Evolutionary conservation across 2,113 vertebrate species (phyloP).

Genomic region (Corynorhinus townsendii): DNA sequence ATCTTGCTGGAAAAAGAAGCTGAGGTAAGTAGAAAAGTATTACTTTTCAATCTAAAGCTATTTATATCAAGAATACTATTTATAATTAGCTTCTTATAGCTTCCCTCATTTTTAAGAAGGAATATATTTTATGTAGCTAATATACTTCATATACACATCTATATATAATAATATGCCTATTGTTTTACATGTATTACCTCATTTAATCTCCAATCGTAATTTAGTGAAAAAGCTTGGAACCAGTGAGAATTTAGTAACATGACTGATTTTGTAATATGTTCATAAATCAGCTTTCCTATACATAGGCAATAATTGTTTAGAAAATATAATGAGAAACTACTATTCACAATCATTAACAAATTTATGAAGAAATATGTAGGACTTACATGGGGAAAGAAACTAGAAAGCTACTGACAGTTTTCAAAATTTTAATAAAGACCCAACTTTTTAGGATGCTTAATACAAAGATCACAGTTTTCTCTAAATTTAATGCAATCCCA

Average conservation of each 20-base stretch:
- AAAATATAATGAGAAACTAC: not conserved
- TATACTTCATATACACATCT: not conserved
- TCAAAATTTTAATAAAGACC: not conserved
- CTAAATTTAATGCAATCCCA: not conserved
- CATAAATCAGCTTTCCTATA: not conserved
- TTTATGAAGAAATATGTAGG: not conserved
- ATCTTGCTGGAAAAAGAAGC: constrained; percentile 98
- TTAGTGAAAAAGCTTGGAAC: not conserved
- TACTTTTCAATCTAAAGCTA: not conserved
- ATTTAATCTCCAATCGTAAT: not conserved
- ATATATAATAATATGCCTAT: not conserved
- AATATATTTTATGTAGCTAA: not conserved
- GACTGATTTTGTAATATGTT: not conserved
- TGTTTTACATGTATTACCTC: not conserved
- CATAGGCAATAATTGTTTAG: not conserved
- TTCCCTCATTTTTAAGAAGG: not conserved
- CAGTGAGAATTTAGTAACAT: not conserved
- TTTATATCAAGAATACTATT: not conserved
- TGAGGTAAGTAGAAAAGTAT: constrained; percentile 83
- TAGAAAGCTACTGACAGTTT: not conserved
- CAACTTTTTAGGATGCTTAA: not conserved
- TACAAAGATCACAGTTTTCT: not conserved
- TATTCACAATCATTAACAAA: not conserved
- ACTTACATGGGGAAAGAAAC: not conserved
- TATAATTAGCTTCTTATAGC: not conserved